Percentiles rank a stretch among this genome's conserved stretches.
Evolutionary conservation across 1,140 invertebrate species (phyloP).

Genomic region (Cepaea nemoralis): DNA sequence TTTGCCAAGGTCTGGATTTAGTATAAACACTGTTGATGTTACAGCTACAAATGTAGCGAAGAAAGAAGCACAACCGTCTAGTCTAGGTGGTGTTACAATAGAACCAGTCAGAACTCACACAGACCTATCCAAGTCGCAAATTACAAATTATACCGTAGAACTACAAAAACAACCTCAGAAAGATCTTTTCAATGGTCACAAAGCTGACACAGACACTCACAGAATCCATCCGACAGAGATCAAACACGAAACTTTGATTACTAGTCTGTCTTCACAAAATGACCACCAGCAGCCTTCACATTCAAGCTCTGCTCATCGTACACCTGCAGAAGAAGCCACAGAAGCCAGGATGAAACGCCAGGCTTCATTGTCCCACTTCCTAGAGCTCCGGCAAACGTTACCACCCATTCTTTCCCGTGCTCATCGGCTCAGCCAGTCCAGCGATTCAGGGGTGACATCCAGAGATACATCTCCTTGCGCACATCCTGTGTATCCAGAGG

Average conservation of each 20-base stretch:
- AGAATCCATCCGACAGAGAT: neutral
- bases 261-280: no score
- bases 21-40: neutral
- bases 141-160: neutral
- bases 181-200: neutral
- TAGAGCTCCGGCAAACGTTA: constrained; percentile 36
- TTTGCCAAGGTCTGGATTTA: neutral
- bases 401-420: constrained; percentile 1
- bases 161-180: no score
- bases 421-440: constrained; percentile 19
- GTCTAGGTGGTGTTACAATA: neutral
- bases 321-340: neutral
- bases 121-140: neutral
- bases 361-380: constrained; percentile 29
- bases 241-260: neutral
- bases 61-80: neutral
- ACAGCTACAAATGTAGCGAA: neutral
- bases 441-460: constrained; percentile 13
- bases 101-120: neutral
- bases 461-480: constrained; percentile 8
- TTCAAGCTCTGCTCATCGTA: neutral
- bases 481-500: neutral
- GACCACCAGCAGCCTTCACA: neutral
- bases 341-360: constrained; percentile 3
- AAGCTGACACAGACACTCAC: neutral